Evolutionary conservation across 2,113 vertebrate species (phyloP).

Genomic region (Madoqua kirkii): DNA sequence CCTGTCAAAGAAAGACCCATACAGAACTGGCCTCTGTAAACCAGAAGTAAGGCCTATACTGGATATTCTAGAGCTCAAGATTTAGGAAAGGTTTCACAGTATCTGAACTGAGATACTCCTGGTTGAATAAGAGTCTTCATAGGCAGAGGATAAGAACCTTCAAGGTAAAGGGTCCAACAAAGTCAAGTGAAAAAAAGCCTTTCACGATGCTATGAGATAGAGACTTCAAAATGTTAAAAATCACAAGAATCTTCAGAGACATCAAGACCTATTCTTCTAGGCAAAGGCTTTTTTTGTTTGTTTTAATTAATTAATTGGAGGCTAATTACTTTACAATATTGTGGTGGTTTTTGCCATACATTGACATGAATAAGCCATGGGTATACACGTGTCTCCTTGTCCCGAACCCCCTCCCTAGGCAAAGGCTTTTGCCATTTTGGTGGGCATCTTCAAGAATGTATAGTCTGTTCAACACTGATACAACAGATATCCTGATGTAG

Average conservation of each 20-base stretch:
- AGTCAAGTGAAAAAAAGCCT: neutral
- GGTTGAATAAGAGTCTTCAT: neutral
- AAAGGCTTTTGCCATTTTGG: neutral
- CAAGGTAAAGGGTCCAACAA: neutral
- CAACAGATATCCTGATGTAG: neutral
- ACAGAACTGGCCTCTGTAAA: neutral
- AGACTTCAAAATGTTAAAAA: neutral
- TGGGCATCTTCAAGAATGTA: neutral
- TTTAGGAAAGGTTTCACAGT: neutral
- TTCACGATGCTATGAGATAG: neutral
- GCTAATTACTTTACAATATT: neutral
- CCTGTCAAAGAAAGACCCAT: neutral
- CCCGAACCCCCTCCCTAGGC: accelerated
- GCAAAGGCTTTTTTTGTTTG: neutral
- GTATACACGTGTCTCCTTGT: neutral
- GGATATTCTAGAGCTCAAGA: neutral
- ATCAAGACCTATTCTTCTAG: neutral
- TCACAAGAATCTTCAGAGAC: neutral
- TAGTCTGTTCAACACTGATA: neutral
- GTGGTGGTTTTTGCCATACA: neutral
- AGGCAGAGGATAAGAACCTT: neutral
- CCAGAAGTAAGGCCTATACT: accelerated
- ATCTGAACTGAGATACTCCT: neutral
- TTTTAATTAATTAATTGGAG: neutral
- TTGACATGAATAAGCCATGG: neutral